Base-by-base conservation (phyloP, 1,140 invertebrate genomes). In the Magallana gigas region DNA sequence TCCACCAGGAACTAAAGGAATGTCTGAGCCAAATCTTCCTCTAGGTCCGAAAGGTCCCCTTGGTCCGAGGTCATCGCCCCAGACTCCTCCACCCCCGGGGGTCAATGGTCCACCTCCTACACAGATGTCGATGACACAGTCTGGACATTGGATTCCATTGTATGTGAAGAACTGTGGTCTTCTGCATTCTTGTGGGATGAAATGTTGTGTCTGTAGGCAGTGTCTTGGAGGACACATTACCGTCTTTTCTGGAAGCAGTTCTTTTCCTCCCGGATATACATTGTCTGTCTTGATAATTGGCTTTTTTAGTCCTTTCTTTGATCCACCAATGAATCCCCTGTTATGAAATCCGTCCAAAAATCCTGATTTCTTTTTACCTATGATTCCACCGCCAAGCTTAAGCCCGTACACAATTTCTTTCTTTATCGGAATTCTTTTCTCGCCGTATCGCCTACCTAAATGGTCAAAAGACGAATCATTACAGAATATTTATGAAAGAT, bases 101-200 rank as follows among this genome's bases (percentile, higher is more conserved):
- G 18, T 18, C 18, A 57, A 12, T 7, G n/a, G 18, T 83, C 81
- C 57, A 48, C 36, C 36, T 6, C 81, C 81, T 12, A 7, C 18
- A 16, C 81, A 83, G 9, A 83, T 83, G 57, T 83, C 81, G 18
- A 83, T 83, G 36, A 58, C 81, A 58, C 81, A 83, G 81, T 83
- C 81, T 1, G 81, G 81, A 83, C 81, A 83, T 58, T 83, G 36
- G 16, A n/a, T 36, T 16, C 81, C 81, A 83, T 83, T 83, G 57
- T 83, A 16, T 36, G 57, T 18, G 48, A 57, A 83, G 48, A 57
- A 83, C 57, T 83, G 81, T 16, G 81, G 81, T 57, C 56, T 58
- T 18, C 81, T 36, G 18, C 81, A 83, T 57, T 83, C 81, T n/a
- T 83, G 56, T 58, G 81, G 81, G 16, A 83, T 83, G 16, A 58